Percentiles rank a stretch among this genome's conserved stretches.
Conservation (phyloP, 2,888 invertebrate species). For the Agrotis puta region DNA sequence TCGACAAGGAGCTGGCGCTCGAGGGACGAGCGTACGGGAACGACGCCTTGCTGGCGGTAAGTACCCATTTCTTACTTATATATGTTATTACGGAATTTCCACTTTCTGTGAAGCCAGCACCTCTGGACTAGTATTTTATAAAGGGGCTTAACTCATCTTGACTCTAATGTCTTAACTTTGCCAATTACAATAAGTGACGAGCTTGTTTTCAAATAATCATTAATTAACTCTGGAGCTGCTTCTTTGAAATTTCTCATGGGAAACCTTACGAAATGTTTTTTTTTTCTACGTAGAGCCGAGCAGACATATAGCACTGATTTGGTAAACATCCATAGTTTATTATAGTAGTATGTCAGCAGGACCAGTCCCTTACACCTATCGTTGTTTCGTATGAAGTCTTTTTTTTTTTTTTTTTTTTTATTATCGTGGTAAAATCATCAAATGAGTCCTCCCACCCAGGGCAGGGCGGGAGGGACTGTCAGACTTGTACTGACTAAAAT, state of each 20-base stretch:
- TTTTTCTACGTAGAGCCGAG: neutral
- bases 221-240: neutral
- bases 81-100: too few species aligned
- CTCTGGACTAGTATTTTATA: neutral
- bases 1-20: conserved; percentile 93
- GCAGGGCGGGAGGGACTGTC: too few species aligned
- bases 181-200: neutral
- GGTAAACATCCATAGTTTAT: neutral
- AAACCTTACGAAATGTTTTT: neutral
- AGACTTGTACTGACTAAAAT: too few species aligned
- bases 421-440: too few species aligned
- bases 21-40: conserved; percentile 91
- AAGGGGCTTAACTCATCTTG: neutral
- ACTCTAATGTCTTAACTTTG: neutral
- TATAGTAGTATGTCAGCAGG: neutral
- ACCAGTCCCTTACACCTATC: neutral
- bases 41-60: conserved; percentile 94
- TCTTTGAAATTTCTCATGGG: neutral
- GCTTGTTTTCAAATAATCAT: neutral
- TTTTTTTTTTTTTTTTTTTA: too few species aligned
- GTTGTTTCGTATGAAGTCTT: too few species aligned
- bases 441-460: too few species aligned
- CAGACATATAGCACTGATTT: neutral
- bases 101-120: neutral
- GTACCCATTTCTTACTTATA: conserved; percentile 70